These are phyloP conservation scores for Urocitellus parryii DNA, from an alignment of 2,113 vertebrate species.

Conservation along the genomic window DNA sequence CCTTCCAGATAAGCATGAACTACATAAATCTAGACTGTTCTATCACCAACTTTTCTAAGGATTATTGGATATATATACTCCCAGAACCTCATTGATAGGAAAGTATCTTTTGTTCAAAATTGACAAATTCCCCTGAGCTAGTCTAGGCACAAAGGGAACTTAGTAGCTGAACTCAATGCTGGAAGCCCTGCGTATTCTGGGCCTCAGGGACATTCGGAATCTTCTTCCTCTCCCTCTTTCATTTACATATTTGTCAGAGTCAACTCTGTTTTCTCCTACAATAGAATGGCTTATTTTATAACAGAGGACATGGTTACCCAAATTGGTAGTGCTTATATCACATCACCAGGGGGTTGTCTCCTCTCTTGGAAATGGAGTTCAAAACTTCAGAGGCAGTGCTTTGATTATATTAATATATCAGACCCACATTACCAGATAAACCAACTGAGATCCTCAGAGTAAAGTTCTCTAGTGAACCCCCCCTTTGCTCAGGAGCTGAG, in stretches of 20 bases:
- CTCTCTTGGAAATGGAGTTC: neutral
- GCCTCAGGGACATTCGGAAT: neutral
- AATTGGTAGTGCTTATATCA: neutral
- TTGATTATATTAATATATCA: neutral
- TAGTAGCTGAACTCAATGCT: neutral
- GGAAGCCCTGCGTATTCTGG: neutral
- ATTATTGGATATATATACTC: neutral
- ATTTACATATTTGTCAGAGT: neutral
- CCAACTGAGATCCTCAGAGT: neutral
- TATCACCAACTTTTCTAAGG: neutral
- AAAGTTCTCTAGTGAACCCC: neutral
- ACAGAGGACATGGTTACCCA: neutral
- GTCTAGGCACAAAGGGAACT: neutral
- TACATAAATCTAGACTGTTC: neutral
- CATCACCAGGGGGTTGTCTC: neutral
- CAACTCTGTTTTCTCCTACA: neutral
- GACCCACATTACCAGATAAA: neutral
- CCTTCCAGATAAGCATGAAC: neutral
- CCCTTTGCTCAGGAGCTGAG: neutral
- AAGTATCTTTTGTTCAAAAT: neutral
- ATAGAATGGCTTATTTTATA: neutral
- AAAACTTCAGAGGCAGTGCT: neutral
- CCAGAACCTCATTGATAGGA: neutral
- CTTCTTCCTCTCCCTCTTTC: neutral
- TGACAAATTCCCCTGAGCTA: neutral